phyloP scores from a whole-genome alignment of 2,113 vertebrate species.

The Ictidomys tridecemlineatus region DNA sequence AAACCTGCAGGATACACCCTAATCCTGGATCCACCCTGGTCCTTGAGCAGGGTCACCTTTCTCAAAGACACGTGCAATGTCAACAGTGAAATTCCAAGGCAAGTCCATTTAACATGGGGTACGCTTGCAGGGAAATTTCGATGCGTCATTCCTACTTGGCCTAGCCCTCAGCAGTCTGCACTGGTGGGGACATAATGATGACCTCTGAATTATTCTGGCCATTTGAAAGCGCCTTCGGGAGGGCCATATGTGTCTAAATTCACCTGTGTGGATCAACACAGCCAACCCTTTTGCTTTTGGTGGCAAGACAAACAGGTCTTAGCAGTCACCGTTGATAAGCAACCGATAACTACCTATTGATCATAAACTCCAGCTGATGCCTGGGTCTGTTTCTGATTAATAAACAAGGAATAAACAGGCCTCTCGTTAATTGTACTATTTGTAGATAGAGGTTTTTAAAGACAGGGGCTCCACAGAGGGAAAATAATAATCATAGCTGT shows the following conservation, averaged over 20 bases:
- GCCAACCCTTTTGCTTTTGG: not conserved
- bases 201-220: not conserved
- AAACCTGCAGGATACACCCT: no score
- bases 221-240: not conserved
- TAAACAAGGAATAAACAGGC: not conserved
- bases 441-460: not conserved
- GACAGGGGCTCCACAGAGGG: accelerated
- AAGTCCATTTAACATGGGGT: no score
- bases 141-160: no score
- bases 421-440: not conserved
- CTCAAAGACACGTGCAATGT: no score
- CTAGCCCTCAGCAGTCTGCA: no score
- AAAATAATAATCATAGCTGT: not conserved
- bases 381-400: not conserved
- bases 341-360: no score
- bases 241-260: not conserved
- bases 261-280: not conserved
- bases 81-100: no score
- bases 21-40: no score
- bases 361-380: not conserved
- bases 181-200: not conserved
- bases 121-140: no score
- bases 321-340: not conserved
- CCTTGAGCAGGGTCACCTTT: no score
- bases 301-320: not conserved